These are phyloP conservation scores for Sylvia atricapilla DNA, from an alignment of 2,113 vertebrate species.

Conservation along the genomic window DNA sequence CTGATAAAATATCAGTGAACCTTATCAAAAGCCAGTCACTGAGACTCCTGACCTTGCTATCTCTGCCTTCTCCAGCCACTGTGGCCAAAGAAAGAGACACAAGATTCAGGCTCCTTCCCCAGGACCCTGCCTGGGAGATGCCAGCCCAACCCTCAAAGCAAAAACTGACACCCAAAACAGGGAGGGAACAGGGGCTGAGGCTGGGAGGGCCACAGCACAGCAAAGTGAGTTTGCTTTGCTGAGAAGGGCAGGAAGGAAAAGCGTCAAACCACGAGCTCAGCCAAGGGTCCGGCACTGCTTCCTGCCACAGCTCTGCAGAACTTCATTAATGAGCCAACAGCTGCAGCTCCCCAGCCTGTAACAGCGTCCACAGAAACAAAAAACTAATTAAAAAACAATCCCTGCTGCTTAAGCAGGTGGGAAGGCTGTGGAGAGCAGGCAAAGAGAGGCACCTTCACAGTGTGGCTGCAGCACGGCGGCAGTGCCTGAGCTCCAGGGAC, in stretches of 20 bases:
- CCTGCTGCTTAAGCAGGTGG: neutral
- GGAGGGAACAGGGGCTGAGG: neutral
- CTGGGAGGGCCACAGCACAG: fast-evolving
- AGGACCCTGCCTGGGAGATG: neutral
- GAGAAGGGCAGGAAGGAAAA: slow-evolving; percentile 51
- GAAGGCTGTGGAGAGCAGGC: neutral
- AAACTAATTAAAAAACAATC: neutral
- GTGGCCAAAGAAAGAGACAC: fast-evolving
- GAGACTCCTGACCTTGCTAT: neutral
- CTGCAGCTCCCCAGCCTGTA: neutral
- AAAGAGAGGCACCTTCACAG: neutral
- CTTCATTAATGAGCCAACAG: neutral
- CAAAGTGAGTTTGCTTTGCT: neutral
- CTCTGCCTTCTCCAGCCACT: neutral
- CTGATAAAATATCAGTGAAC: neutral
- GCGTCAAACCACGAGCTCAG: neutral
- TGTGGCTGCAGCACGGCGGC: fast-evolving
- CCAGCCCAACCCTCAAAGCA: neutral
- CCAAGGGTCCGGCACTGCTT: neutral
- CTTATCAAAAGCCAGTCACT: neutral
- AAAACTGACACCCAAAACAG: neutral
- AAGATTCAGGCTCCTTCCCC: fast-evolving
- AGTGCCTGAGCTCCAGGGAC: neutral
- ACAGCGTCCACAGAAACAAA: neutral
- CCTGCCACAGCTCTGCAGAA: neutral